These are phyloP conservation scores for Ursus arctos DNA, from an alignment of 2,113 vertebrate genomes.

Conservation along the genomic window DNA sequence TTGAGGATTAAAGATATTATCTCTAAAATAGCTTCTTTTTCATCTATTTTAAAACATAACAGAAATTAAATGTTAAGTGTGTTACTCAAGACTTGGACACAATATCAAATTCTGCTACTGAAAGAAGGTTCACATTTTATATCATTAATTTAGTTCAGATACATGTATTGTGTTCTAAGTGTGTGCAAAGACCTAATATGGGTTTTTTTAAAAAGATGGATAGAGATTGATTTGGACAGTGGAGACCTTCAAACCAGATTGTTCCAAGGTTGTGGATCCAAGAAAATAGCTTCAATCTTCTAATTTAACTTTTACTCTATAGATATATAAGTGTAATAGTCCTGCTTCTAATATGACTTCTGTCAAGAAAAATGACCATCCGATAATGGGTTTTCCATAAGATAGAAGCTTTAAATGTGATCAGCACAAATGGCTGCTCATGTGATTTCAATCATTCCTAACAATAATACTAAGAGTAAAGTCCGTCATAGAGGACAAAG, in stretches of 20 bases:
- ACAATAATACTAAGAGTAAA: background rate
- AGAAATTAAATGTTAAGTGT: background rate
- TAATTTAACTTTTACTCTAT: background rate
- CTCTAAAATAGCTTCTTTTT: constrained; percentile 10
- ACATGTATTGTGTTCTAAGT: background rate
- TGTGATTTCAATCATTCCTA: background rate
- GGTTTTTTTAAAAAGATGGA: background rate
- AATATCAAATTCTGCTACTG: background rate
- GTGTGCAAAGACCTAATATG: background rate
- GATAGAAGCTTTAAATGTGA: background rate
- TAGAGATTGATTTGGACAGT: background rate
- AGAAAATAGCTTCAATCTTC: background rate
- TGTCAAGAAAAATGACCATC: constrained; percentile 5
- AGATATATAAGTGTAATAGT: background rate
- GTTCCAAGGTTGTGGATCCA: background rate
- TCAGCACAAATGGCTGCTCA: background rate
- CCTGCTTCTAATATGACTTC: background rate
- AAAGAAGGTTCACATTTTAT: background rate
- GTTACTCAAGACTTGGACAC: background rate
- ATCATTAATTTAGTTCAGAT: background rate
- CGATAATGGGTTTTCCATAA: constrained; percentile 6
- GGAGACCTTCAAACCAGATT: background rate
- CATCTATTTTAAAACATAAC: constrained; percentile 45
- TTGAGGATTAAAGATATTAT: background rate
- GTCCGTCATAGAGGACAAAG: background rate